Conservation (phyloP, 2,888 invertebrate genomes). For the Yponomeuta cagnagella region DNA sequence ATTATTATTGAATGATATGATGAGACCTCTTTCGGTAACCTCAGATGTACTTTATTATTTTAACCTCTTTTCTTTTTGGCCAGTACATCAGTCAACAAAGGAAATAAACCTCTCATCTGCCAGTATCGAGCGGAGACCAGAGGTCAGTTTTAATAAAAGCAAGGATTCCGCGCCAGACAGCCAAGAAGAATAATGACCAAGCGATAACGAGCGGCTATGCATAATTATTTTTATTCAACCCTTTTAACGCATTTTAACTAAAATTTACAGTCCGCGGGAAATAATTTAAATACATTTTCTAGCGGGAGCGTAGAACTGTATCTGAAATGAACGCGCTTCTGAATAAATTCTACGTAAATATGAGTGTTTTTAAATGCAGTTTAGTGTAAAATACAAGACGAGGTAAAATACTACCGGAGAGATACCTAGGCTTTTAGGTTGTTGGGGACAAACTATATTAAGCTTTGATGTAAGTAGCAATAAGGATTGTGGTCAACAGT, state of each 20-base stretch:
- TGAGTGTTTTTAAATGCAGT: neutral
- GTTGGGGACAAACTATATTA: too few species aligned
- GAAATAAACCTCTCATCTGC: neutral
- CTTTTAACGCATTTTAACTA: conserved; percentile 13
- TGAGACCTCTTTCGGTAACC: too few species aligned
- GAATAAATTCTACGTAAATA: neutral
- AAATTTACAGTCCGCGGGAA: conserved; percentile 8
- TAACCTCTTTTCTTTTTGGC: neutral
- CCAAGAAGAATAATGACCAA: conserved; percentile 32
- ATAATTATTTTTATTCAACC: conserved; percentile 14
- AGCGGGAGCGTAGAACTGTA: neutral
- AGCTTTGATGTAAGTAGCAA: too few species aligned
- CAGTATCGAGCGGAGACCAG: conserved; percentile 1
- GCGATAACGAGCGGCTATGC: conserved; percentile 28
- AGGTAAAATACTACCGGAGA: too few species aligned
- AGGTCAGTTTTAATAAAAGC: conserved; percentile 17
- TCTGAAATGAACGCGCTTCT: neutral
- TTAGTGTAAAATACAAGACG: neutral
- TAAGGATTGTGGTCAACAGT: too few species aligned
- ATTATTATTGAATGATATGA: too few species aligned
- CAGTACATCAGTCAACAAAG: neutral
- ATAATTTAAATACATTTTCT: conserved; percentile 11
- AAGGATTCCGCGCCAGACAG: conserved; percentile 12
- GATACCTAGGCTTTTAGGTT: too few species aligned
- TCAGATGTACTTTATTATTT: neutral